phyloP scores from a whole-genome alignment of 2,888 invertebrate species.

The Coecobrya sp. region DNA sequence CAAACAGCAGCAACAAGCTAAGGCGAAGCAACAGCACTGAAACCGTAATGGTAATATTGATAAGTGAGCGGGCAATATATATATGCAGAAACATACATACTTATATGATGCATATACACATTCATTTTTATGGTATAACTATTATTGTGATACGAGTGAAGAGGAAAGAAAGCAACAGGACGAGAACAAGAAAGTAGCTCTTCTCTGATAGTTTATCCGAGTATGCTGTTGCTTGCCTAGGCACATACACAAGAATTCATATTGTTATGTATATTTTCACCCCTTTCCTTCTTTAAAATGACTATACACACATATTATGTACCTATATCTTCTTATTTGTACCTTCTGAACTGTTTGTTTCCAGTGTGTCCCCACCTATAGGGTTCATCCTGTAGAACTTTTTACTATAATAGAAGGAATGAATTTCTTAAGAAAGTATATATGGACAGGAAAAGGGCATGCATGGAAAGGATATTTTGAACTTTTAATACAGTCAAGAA shows the following conservation, averaged over 20 bases:
- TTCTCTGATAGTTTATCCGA: background rate
- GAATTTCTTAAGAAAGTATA: background rate
- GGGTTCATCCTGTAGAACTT: no score
- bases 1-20: slow-evolving; percentile 75
- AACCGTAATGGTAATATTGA: slow-evolving; percentile 23
- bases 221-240: background rate
- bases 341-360: no score
- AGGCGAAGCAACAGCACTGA: slow-evolving; percentile 75
- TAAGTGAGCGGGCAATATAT: background rate
- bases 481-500: slow-evolving; percentile 46
- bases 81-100: background rate
- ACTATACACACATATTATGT: no score
- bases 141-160: background rate
- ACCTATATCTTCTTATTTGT: no score
- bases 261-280: background rate
- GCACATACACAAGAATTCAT: background rate
- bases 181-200: background rate
- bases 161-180: slow-evolving; percentile 47
- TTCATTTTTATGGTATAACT: background rate
- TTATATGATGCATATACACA: no score
- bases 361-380: no score
- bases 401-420: no score
- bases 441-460: slow-evolving; percentile 2
- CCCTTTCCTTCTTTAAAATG: no score
- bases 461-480: slow-evolving; percentile 32